A percentile compares a stretch with the other conserved stretches of the same genome.
phyloP scores from a whole-genome alignment of 2,888 invertebrate species.

The Agrilus cyanescens region DNA sequence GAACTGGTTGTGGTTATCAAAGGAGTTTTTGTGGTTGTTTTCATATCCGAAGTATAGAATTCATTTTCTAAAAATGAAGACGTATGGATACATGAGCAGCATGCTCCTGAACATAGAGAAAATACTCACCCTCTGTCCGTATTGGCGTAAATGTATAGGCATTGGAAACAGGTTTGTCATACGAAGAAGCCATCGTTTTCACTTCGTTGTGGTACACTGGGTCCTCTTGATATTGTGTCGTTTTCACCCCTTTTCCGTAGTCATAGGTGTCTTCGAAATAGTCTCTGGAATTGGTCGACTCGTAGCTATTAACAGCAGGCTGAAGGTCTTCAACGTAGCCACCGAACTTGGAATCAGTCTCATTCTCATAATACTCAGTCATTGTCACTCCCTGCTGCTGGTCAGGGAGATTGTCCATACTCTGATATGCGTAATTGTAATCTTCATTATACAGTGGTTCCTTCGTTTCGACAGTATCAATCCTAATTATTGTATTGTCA shows the following conservation, averaged over 20 bases:
- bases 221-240: too few relatives aligned
- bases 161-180: constrained; percentile 10
- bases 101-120: too few relatives aligned
- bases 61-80: constrained; percentile 10
- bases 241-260: neutral
- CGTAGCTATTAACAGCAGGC: constrained; percentile 5
- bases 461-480: constrained; percentile 32
- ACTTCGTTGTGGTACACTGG: too few relatives aligned
- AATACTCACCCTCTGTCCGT: too few relatives aligned
- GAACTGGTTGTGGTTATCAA: constrained; percentile 21
- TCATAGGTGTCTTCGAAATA: constrained; percentile 9
- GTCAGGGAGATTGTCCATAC: constrained; percentile 48
- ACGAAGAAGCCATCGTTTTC: too few relatives aligned
- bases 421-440: constrained; percentile 59
- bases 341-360: constrained; percentile 1
- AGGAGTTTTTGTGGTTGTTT: constrained; percentile 19
- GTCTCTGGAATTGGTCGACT: constrained; percentile 13
- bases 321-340: constrained; percentile 1
- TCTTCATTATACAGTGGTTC: constrained; percentile 48
- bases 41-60: constrained; percentile 17
- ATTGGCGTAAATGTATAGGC: too few relatives aligned
- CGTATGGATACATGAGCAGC: too few relatives aligned
- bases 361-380: constrained; percentile 5
- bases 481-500: constrained; percentile 32
- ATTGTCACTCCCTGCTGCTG: constrained; percentile 20